Evolutionary conservation across 2,113 vertebrate species (phyloP), one percentile per base, ranked within the genome.

Genomic region (Microtus ochrogaster): DNA sequence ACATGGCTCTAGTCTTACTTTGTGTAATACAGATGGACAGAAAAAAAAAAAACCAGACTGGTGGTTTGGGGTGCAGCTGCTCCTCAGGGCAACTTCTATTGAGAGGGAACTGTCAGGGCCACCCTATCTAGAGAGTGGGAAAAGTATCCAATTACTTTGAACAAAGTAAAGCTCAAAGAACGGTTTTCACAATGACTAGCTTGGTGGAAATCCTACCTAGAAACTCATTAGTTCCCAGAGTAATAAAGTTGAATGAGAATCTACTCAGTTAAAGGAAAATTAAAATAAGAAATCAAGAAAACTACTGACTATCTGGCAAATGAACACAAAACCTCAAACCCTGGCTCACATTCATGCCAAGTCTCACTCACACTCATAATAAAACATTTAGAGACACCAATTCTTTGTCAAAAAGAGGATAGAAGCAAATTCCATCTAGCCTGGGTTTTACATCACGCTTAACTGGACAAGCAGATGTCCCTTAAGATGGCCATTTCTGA

Each of bases 201-300:
- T 94, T 61, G 81, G 58, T 85, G n/a, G 77, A 95, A 97, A 96
- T 94, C 82, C 74, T 90, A 91, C 0, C 49, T 65, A 90, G 92
- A 97, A 96, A 96, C 61, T 96, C 95, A 94, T 94, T 92, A 92
- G 63, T 63, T 97, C 47, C 39, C 91, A 36, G 28, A 58, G 52
- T 82, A 94, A 97, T 97, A 83, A 97, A 97, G 73, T 72, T 92
- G 81, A 94, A 83, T 95, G 92, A 78, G 88, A 94, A 96, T 91
- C 77, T 36, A 89, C 70, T 91, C 41, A n/a, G 66, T 97, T 85
- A 74, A 95, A 83, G 85, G 94, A 97, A 97, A 97, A 97, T 96
- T 96, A 94, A 97, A 97, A 96, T 70, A 96, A 96, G 93, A 96
- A 96, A 96, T 97, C 97, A 98, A 96, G 91, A 96, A 89, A 98